phyloP scores from a whole-genome alignment of 2,888 invertebrate genomes.

The Oligia strigilis region DNA sequence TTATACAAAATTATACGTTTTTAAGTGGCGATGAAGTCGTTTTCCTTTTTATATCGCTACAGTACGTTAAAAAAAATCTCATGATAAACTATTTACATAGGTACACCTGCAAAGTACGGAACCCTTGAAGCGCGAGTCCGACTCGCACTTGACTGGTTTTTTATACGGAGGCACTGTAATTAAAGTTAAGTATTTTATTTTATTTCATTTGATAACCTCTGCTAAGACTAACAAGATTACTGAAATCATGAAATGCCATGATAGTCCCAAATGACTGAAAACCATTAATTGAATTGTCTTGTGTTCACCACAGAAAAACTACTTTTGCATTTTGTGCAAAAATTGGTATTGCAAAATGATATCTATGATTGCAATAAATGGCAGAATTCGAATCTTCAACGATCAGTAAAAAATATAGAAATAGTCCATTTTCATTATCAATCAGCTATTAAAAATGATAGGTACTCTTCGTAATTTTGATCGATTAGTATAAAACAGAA shows the following conservation, averaged over 20 bases:
- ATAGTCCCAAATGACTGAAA: neutral
- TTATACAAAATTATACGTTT: too few relatives aligned
- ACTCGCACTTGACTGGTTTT: too few relatives aligned
- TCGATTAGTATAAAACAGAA: neutral
- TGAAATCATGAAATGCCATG: neutral
- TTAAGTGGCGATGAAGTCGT: too few relatives aligned
- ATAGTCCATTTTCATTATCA: neutral
- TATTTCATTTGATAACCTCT: conserved; percentile 6
- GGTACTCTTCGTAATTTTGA: neutral
- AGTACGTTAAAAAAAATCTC: too few relatives aligned
- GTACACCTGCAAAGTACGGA: too few relatives aligned
- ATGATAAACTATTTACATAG: too few relatives aligned
- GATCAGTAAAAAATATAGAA: neutral
- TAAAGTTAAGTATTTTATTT: too few relatives aligned
- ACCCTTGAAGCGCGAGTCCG: too few relatives aligned
- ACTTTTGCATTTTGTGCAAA: too few relatives aligned
- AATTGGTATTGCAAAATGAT: too few relatives aligned
- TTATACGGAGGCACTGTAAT: neutral
- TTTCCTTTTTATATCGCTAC: too few relatives aligned
- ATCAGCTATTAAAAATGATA: too few relatives aligned
- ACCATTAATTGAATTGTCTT: neutral
- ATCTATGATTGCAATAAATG: neutral
- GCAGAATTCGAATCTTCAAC: neutral
- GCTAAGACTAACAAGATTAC: neutral
- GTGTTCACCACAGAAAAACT: neutral